Evolutionary conservation across 2,888 invertebrate genomes (phyloP).

Genomic region (Alentia gelatinosa): DNA sequence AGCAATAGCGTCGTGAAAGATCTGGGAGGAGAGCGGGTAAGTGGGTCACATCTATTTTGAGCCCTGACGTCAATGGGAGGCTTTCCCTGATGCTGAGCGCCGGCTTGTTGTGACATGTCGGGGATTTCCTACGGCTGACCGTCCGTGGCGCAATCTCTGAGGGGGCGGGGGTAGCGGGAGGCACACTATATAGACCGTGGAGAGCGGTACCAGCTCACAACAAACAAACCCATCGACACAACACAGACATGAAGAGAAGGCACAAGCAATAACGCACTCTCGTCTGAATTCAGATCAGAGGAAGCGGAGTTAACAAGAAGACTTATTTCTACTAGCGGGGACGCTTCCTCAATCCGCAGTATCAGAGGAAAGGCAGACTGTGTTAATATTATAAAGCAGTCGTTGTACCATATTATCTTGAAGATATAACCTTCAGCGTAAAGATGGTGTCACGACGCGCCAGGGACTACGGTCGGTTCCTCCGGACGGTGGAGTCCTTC

Average conservation of each 20-base stretch:
- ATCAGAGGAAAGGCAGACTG: not conserved
- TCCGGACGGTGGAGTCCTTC: conserved; percentile 64
- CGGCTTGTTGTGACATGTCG: not conserved
- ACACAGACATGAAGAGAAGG: not conserved
- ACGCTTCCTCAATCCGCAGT: not conserved
- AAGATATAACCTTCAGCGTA: not conserved
- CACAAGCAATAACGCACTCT: not conserved
- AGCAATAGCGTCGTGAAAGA: not conserved
- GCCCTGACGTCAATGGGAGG: not conserved
- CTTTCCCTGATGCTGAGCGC: not conserved
- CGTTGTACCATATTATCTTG: not conserved
- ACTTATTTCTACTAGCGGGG: not conserved
- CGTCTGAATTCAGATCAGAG: not conserved
- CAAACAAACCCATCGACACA: not conserved
- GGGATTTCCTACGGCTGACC: not conserved
- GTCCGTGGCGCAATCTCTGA: not conserved
- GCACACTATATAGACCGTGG: not conserved
- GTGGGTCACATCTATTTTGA: not conserved
- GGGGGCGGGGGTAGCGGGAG: not conserved
- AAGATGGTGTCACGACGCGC: conserved; percentile 46
- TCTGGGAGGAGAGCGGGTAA: not conserved
- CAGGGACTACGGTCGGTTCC: conserved; percentile 66
- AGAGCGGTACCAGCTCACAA: not conserved
- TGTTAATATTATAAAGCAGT: not conserved
- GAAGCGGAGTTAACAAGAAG: not conserved